Evolutionary conservation across 2,888 invertebrate species (phyloP), one percentile per base, ranked within the genome.

Genomic region (Lymantria monacha): DNA sequence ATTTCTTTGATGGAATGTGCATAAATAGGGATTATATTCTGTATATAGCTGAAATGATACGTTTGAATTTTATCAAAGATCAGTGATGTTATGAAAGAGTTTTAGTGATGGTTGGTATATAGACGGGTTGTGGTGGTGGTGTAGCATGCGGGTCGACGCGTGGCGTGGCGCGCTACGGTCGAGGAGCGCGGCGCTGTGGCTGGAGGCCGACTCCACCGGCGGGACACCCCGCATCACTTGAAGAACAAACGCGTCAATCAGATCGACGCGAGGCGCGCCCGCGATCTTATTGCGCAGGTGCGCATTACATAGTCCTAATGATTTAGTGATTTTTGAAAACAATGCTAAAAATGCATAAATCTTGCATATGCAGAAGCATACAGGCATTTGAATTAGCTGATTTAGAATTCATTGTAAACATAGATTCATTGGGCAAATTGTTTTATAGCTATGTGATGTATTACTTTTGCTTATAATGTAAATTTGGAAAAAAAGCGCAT

Each of bases 151-250:
- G 72, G 66, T 55, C 73, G 82, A 56, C 86, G 82, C 57, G 87
- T 85, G 62, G 95, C 94, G 70, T 95, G 94, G 78, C 63, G 95
- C 83, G 70, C 77, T 40, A 74, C 75, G 15, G 79, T 79, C 53
- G 70, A 73, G 61, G 81, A 78, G 58, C 74, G 78, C 51, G 73
- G 79, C 38, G 66, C 50, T 76, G 67, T 86, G 56, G 91, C 88
- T 65, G 88, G 84, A 61, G 94, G 93, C 74, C 93, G 94, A 55
- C 94, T 98, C 57, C 95, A 97, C 81, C 94, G 96, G 56, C 95
- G 99, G 74, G 99, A 99, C 92, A 99, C 99, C 15, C 99, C 99
- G 45, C 99, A 99, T 93, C 99, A 99, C 88, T 94, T 98, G 79
- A 99, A 99, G 94, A 98, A 98, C 92, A 99, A 99, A 85, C 95